Conservation (phyloP, 2,113 vertebrate species). For the Chlorocebus sabaeus region DNA sequence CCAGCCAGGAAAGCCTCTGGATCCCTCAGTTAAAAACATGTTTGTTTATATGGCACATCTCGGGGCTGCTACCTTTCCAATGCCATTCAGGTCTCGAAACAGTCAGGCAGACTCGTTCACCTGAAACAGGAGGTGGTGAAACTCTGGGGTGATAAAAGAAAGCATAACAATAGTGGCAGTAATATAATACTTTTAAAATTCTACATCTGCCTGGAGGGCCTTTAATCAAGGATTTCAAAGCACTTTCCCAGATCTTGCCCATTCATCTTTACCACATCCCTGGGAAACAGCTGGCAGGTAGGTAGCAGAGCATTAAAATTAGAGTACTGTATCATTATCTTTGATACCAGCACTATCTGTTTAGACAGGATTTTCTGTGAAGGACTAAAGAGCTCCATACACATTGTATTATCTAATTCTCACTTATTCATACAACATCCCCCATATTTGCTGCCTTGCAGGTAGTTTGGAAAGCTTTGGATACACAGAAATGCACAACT, state of each 20-base stretch:
- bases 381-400: slow-evolving; percentile 57
- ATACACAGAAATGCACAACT: slow-evolving; percentile 14
- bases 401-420: slow-evolving; percentile 65
- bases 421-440: slow-evolving; percentile 64
- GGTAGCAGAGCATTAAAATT: slow-evolving; percentile 53
- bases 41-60: background rate
- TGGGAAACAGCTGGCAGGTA: slow-evolving; percentile 55
- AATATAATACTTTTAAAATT: slow-evolving; percentile 44
- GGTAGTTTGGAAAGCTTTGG: slow-evolving; percentile 33
- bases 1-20: background rate
- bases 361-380: slow-evolving; percentile 70
- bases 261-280: slow-evolving; percentile 52
- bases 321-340: slow-evolving; percentile 66
- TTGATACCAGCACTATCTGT: slow-evolving; percentile 50
- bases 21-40: background rate
- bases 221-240: slow-evolving; percentile 70
- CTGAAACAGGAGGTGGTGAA: slow-evolving; percentile 23
- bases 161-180: background rate
- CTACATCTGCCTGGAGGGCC: slow-evolving; percentile 27
- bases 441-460: slow-evolving; percentile 39
- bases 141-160: background rate
- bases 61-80: background rate
- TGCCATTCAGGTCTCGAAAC: background rate
- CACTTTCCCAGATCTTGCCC: slow-evolving; percentile 48
- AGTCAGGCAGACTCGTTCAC: slow-evolving; percentile 14